phyloP scores from a whole-genome alignment of 2,888 invertebrate species.

The Psylliodes chrysocephalus region DNA sequence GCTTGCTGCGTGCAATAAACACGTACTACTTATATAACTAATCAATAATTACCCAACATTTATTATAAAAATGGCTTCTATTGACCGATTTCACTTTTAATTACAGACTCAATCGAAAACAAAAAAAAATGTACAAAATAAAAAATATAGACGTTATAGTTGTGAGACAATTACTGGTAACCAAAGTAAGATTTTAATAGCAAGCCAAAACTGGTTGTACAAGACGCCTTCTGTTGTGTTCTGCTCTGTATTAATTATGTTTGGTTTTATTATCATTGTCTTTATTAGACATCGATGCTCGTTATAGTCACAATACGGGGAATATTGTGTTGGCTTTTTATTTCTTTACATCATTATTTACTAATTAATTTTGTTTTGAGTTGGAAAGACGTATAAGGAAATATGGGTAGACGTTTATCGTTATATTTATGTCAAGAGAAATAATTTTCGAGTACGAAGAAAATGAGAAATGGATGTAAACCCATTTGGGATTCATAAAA shows the following conservation, averaged over 20 bases:
- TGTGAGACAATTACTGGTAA: slow-evolving; percentile 6
- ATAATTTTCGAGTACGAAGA: too few species aligned
- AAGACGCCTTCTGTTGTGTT: slow-evolving; percentile 14
- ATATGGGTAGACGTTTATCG: background rate
- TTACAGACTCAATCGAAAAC: background rate
- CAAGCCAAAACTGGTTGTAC: slow-evolving; percentile 6
- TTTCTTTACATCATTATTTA: background rate
- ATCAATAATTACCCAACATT: background rate
- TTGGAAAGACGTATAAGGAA: background rate
- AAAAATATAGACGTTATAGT: slow-evolving; percentile 3
- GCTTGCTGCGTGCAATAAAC: too few species aligned
- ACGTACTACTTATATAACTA: too few species aligned
- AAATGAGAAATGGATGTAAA: too few species aligned
- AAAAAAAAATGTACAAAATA: background rate
- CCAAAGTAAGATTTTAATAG: slow-evolving; percentile 9
- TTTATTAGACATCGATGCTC: slow-evolving; percentile 13
- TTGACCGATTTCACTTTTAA: background rate
- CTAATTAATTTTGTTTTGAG: background rate
- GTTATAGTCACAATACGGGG: background rate
- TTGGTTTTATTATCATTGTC: slow-evolving; percentile 11
- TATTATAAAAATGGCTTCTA: background rate
- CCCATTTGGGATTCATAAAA: too few species aligned
- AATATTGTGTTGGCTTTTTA: background rate
- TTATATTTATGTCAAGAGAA: too few species aligned
- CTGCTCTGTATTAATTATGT: slow-evolving; percentile 11